A percentile compares a stretch with the other conserved stretches of the same genome.
Evolutionary conservation across 2,888 invertebrate genomes (phyloP).

Genomic region (Anoplius nigerrimus): DNA sequence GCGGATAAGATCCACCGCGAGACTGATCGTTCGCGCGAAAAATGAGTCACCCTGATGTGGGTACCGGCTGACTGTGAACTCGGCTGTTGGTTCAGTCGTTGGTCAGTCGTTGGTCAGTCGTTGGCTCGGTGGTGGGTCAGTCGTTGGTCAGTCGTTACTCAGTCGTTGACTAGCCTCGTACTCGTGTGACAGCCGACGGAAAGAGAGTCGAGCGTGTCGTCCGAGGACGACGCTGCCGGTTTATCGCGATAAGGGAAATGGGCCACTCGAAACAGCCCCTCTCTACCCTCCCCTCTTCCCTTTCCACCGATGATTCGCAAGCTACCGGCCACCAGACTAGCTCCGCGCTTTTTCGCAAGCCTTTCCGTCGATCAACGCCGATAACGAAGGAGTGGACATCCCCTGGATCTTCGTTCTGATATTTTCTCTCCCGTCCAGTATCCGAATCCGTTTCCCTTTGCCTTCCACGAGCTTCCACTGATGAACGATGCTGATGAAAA

Average conservation of each 20-base stretch:
- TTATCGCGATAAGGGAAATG: conserved; percentile 61
- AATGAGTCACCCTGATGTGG: conserved; percentile 46
- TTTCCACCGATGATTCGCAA: not conserved
- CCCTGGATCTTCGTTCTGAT: too few relatives aligned
- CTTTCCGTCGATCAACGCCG: too few relatives aligned
- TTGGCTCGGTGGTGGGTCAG: too few relatives aligned
- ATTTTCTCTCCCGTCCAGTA: too few relatives aligned
- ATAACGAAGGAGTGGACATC: too few relatives aligned
- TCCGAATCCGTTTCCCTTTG: too few relatives aligned
- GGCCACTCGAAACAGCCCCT: conserved; percentile 53
- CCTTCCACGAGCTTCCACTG: too few relatives aligned
- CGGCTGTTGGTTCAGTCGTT: not conserved
- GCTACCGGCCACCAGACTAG: too few relatives aligned
- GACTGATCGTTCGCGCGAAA: conserved; percentile 30
- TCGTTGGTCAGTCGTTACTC: conserved; percentile 2
- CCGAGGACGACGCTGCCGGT: conserved; percentile 15
- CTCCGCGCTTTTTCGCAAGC: too few relatives aligned
- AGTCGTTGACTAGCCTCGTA: conserved; percentile 13
- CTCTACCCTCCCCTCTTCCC: not conserved
- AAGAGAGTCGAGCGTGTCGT: conserved; percentile 12
- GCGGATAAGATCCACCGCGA: conserved; percentile 40
- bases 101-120: conserved; percentile 12
- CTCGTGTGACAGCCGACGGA: conserved; percentile 21
- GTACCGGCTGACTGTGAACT: conserved; percentile 10
- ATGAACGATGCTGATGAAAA: too few relatives aligned